Percentiles rank a stretch among this genome's conserved stretches.
Evolutionary conservation across 2,113 vertebrate genomes (phyloP).

Genomic region (Petrocephalus zakoni): DNA sequence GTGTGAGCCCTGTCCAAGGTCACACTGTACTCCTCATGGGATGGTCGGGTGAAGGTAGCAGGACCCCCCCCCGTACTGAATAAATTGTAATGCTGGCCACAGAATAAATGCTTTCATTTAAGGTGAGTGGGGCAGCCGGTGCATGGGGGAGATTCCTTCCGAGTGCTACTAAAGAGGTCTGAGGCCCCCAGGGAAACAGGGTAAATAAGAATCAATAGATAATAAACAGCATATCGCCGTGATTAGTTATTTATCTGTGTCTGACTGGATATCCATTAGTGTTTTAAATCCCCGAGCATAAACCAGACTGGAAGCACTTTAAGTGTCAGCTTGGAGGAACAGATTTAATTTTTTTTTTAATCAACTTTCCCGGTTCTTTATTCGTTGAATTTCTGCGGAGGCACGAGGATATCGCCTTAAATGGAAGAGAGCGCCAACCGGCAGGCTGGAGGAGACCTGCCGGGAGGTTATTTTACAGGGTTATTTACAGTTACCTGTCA

Average conservation of each 20-base stretch:
- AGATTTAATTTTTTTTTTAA: constrained; percentile 56
- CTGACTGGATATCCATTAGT: constrained; percentile 60
- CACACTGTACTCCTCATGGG: background rate
- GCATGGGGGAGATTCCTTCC: background rate
- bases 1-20: background rate
- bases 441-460: constrained; percentile 44
- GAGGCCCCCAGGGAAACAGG: constrained; percentile 18
- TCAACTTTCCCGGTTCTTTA: constrained; percentile 51
- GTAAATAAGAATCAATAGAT: constrained; percentile 46
- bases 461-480: constrained; percentile 30
- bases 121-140: background rate
- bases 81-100: background rate
- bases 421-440: constrained; percentile 31
- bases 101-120: background rate
- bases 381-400: constrained; percentile 33
- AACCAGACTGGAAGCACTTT: constrained; percentile 59
- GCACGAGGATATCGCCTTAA: background rate
- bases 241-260: constrained; percentile 54
- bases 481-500: constrained; percentile 56
- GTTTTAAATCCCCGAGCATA: constrained; percentile 55
- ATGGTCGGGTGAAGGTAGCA: background rate
- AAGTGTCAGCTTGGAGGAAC: constrained; percentile 52
- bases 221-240: constrained; percentile 53
- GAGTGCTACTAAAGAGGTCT: constrained; percentile 16
- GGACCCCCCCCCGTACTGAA: background rate